phyloP scores from a whole-genome alignment of 2,888 invertebrate genomes.

The Leucania comma region DNA sequence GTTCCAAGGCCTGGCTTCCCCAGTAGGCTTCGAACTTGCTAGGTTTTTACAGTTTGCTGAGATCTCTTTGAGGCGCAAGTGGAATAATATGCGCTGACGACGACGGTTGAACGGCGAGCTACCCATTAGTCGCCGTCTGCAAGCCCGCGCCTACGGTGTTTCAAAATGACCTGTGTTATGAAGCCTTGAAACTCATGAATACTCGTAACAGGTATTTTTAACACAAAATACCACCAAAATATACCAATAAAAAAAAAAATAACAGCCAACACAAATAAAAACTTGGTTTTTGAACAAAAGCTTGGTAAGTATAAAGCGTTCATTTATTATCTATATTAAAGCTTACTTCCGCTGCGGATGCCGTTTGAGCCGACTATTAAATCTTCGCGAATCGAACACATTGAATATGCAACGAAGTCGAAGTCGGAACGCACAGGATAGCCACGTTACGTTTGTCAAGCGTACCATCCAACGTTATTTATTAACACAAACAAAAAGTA shows the following conservation, averaged over 20 bases:
- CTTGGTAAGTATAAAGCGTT: conserved; percentile 70
- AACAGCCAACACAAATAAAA: not conserved
- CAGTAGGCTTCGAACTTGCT: too few species aligned
- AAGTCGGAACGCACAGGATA: conserved; percentile 69
- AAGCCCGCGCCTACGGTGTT: too few species aligned
- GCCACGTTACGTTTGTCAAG: conserved; percentile 64
- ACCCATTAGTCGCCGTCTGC: too few species aligned
- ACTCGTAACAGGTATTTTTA: too few species aligned
- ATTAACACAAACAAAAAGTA: conserved; percentile 43
- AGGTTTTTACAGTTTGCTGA: too few species aligned
- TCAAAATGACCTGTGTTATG: too few species aligned
- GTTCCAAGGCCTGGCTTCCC: too few species aligned
- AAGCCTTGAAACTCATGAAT: too few species aligned
- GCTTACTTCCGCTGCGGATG: conserved; percentile 80
- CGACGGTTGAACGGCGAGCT: too few species aligned
- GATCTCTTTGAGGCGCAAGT: too few species aligned
- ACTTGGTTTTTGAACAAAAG: conserved; percentile 61
- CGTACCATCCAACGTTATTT: conserved; percentile 48
- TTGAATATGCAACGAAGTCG: conserved; percentile 80
- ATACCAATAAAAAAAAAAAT: not conserved
- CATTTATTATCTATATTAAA: conserved; percentile 77
- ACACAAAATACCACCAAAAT: not conserved
- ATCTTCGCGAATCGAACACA: conserved; percentile 75
- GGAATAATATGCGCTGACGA: too few species aligned
- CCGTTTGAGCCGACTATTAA: conserved; percentile 75